A percentile compares a stretch with the other conserved stretches of the same genome.
Conservation (phyloP, 2,888 invertebrate species). For the Lycocerus yunnanus region DNA sequence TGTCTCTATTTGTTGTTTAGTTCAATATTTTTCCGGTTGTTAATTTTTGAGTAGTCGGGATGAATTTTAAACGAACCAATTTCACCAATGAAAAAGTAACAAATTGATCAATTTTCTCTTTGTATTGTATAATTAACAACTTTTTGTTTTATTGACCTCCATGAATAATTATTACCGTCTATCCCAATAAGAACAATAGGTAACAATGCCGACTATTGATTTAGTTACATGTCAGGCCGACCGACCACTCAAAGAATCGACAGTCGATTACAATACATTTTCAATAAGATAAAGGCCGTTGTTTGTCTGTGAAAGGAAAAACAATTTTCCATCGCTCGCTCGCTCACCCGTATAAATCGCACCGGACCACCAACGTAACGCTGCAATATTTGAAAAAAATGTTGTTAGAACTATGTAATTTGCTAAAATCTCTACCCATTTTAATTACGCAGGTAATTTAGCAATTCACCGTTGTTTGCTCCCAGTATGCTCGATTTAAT, state of each 20-base stretch:
- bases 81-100: background rate
- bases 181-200: background rate
- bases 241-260: background rate
- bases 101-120: background rate
- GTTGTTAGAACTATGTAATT: background rate
- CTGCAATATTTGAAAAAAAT: background rate
- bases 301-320: background rate
- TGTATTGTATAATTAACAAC: too few species aligned
- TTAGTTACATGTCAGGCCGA: background rate
- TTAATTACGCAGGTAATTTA: background rate
- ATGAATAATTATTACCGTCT: background rate
- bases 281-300: background rate
- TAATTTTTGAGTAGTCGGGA: background rate
- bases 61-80: background rate
- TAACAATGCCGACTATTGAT: background rate
- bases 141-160: background rate
- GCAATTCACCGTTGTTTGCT: background rate
- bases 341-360: too few species aligned
- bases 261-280: background rate
- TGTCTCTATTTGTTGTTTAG: background rate
- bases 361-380: too few species aligned
- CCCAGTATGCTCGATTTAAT: background rate
- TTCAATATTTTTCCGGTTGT: background rate
- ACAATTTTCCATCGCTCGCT: background rate
- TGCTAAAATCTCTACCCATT: too few species aligned